Conservation (phyloP, 37 sponge, comb jelly and placozoan species). For the Crambe crambe region DNA sequence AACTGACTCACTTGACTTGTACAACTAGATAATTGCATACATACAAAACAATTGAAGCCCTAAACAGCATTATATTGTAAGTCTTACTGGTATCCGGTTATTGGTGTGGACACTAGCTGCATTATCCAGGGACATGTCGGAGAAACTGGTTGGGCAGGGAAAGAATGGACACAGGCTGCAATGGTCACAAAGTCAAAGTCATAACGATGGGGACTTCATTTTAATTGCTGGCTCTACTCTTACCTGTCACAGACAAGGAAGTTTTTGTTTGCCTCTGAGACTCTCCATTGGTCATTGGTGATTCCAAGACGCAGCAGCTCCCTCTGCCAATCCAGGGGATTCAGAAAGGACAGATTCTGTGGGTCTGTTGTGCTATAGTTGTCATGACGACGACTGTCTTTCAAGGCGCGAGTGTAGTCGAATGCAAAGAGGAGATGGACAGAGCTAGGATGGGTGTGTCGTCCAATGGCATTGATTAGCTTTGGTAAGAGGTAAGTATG, state of each 20-base stretch:
- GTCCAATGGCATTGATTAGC: slow-evolving; percentile 59
- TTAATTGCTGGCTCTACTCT: neutral
- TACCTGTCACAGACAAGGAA: slow-evolving; percentile 56
- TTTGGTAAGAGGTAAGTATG: neutral
- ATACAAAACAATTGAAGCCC: too few relatives aligned
- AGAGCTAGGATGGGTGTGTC: slow-evolving; percentile 63
- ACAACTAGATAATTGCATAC: too few relatives aligned
- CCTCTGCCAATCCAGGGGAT: slow-evolving; percentile 62
- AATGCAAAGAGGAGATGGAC: slow-evolving; percentile 58
- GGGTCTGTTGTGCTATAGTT: neutral
- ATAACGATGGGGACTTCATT: too few relatives aligned
- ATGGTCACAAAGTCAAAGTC: neutral
- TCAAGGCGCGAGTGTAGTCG: slow-evolving; percentile 53
- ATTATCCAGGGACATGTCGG: slow-evolving; percentile 51
- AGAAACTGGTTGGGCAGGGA: slow-evolving; percentile 45
- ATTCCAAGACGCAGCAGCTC: slow-evolving; percentile 51
- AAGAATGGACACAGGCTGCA: slow-evolving; percentile 54
- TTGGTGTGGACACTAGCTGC: slow-evolving; percentile 39
- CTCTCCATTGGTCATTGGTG: slow-evolving; percentile 61
- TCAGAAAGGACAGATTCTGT: slow-evolving; percentile 29
- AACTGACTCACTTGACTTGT: too few relatives aligned
- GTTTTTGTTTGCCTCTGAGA: slow-evolving; percentile 51
- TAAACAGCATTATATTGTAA: neutral
- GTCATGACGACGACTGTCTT: neutral
- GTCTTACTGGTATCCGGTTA: slow-evolving; percentile 66